phyloP scores from a whole-genome alignment of 1,140 invertebrate species.

The Centruroides sculpturatus region DNA sequence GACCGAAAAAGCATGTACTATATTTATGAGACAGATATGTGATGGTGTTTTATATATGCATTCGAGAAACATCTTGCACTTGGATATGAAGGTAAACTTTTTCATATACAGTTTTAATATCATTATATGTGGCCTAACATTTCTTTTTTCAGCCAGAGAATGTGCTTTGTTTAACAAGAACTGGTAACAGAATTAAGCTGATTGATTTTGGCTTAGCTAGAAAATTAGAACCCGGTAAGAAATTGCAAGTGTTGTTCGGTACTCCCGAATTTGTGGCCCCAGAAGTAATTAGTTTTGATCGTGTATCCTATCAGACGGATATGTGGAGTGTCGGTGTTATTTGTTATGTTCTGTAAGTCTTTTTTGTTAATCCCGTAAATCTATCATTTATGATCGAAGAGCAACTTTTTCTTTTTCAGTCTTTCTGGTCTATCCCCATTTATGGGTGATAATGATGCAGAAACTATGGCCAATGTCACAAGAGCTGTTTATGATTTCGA shows the following conservation, averaged over 20 bases:
- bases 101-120: background rate
- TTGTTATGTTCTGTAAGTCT: constrained; percentile 91
- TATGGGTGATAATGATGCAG: constrained; percentile 88
- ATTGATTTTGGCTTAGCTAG: constrained; percentile 93
- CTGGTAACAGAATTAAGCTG: constrained; percentile 93
- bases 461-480: constrained; percentile 92
- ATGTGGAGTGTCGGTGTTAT: constrained; percentile 91
- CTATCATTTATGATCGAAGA: too few relatives aligned
- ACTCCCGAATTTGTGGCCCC: constrained; percentile 97
- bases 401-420: constrained; percentile 35
- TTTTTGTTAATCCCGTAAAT: too few relatives aligned
- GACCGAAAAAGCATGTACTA: constrained; percentile 84
- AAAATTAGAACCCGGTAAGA: constrained; percentile 79
- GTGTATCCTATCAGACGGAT: constrained; percentile 50
- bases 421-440: constrained; percentile 92
- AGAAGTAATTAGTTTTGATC: constrained; percentile 96
- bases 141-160: constrained; percentile 73
- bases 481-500: constrained; percentile 91
- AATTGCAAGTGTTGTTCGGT: constrained; percentile 68
- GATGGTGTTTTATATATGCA: constrained; percentile 95
- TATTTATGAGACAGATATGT: constrained; percentile 94
- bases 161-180: constrained; percentile 83
- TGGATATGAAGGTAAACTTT: constrained; percentile 41
- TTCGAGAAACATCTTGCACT: constrained; percentile 90
- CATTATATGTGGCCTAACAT: too few relatives aligned